Conservation (phyloP, 1,140 invertebrate genomes). For the Himalopsyche phryganea region DNA sequence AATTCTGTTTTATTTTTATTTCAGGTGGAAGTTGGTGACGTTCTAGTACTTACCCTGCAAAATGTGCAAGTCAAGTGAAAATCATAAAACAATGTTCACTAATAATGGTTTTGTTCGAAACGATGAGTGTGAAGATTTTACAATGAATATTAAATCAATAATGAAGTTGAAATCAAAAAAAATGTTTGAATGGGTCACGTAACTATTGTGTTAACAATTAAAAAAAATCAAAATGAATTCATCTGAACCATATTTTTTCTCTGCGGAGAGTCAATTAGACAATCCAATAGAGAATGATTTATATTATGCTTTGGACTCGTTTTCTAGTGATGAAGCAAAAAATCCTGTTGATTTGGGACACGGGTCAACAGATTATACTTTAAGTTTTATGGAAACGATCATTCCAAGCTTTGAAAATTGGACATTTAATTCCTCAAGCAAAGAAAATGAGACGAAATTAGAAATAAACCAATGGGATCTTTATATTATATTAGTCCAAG, state of each 20-base stretch:
- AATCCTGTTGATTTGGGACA: slow-evolving; percentile 1
- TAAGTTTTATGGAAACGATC: slow-evolving; percentile 13
- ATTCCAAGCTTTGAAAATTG: slow-evolving; percentile 22
- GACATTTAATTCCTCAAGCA: slow-evolving; percentile 11
- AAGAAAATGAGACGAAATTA: slow-evolving; percentile 27
- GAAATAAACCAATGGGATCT: slow-evolving; percentile 44
- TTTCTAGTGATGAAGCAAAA: slow-evolving; percentile 6
- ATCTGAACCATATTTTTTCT: slow-evolving; percentile 24
- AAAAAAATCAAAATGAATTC: slow-evolving; percentile 26
- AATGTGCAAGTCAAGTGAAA: too few species aligned
- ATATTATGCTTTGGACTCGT: slow-evolving; percentile 25
- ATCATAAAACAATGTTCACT: too few species aligned
- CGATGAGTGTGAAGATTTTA: too few species aligned
- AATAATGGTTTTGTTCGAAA: too few species aligned
- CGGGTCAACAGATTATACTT: slow-evolving; percentile 9
- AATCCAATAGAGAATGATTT: slow-evolving; percentile 24
- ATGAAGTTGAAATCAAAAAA: too few species aligned
- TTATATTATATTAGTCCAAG: slow-evolving; percentile 52
- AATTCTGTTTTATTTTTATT: too few species aligned
- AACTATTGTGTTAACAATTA: too few species aligned
- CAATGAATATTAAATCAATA: too few species aligned
- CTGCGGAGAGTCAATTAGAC: slow-evolving; percentile 26
- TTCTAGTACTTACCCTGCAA: too few species aligned
- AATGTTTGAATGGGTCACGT: too few species aligned
- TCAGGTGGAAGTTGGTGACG: too few species aligned